Evolutionary conservation across 2,113 vertebrate genomes (phyloP).

Genomic region (Petroica traversi): DNA sequence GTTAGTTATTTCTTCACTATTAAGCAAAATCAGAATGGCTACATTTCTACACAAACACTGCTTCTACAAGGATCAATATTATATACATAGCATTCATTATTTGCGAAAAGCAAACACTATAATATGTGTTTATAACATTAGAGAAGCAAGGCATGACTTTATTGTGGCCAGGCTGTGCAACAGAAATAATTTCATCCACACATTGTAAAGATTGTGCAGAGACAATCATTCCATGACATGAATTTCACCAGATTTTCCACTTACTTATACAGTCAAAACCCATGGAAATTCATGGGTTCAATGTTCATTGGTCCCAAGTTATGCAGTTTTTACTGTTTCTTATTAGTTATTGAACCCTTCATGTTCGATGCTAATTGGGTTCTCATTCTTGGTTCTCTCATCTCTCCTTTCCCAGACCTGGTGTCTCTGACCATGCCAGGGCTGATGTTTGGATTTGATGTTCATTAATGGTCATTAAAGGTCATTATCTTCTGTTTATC

Average conservation of each 20-base stretch:
- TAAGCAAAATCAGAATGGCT: no score
- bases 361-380: rapidly evolving
- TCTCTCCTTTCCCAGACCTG: rapidly evolving
- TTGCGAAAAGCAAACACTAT: no score
- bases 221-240: not conserved
- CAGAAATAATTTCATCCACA: not conserved
- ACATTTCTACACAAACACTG: no score
- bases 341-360: not conserved
- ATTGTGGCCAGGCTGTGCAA: not conserved
- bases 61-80: no score
- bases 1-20: no score
- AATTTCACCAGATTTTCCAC: rapidly evolving
- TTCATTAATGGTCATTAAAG: no score
- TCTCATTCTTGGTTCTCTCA: not conserved
- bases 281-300: not conserved
- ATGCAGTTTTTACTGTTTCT: not conserved
- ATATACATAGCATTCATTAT: no score
- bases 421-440: not conserved
- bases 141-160: not conserved
- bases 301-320: not conserved
- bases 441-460: not conserved
- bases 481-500: rapidly evolving
- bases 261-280: rapidly evolving
- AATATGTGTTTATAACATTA: no score
- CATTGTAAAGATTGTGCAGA: not conserved